phyloP scores from a whole-genome alignment of 2,797 vertebrate genomes.

The Parauchenoglanis punctatus region DNA sequence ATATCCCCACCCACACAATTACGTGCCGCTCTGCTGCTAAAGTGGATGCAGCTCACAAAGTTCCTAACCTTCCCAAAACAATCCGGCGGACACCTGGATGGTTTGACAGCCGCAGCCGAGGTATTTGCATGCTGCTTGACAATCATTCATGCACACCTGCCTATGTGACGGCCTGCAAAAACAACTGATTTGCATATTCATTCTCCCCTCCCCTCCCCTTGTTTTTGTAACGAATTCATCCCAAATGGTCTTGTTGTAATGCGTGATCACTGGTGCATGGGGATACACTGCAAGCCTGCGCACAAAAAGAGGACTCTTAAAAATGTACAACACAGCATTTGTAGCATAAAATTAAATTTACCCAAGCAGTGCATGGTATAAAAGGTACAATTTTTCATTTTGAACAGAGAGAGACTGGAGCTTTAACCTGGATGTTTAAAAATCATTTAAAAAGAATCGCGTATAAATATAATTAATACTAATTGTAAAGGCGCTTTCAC shows the following conservation, averaged over 20 bases:
- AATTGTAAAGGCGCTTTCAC: not conserved
- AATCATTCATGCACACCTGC: conserved; percentile 54
- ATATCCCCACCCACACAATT: conserved; percentile 1
- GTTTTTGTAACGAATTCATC: conserved; percentile 19
- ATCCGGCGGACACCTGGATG: conserved; percentile 21
- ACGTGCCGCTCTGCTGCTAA: not conserved
- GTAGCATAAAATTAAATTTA: not conserved
- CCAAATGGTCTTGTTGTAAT: conserved; percentile 21
- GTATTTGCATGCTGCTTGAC: conserved; percentile 52
- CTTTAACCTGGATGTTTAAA: not conserved
- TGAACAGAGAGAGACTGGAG: not conserved
- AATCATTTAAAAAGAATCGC: not conserved
- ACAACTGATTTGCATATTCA: conserved; percentile 46
- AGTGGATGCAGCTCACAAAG: conserved; percentile 29
- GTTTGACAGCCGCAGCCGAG: conserved; percentile 19
- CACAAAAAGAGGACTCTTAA: not conserved
- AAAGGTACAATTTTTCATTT: not conserved
- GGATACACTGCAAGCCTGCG: not conserved
- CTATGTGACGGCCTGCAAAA: conserved; percentile 46
- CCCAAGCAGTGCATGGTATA: no score
- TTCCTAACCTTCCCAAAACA: conserved; percentile 30
- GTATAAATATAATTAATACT: no score
- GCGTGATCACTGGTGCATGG: conserved; percentile 16
- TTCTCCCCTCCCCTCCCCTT: not conserved
- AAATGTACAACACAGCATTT: not conserved